Percentiles rank a stretch among this genome's conserved stretches.
phyloP scores from a whole-genome alignment of 2,113 vertebrate genomes.

The Sterna hirundo region DNA sequence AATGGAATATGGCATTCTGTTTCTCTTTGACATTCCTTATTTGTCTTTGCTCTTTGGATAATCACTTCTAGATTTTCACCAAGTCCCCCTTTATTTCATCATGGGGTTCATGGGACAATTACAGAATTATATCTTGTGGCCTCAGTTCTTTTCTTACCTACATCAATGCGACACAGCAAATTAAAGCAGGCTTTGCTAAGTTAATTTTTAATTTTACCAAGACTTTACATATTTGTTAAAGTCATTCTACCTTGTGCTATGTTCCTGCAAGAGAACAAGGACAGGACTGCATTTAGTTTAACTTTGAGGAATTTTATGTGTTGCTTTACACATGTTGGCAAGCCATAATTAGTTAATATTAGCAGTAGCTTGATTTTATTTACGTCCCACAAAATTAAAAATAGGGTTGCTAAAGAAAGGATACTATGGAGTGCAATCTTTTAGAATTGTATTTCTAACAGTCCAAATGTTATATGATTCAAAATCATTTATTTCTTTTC shows the following conservation, averaged over 20 bases:
- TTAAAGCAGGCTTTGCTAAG: not conserved
- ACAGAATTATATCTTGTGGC: not conserved
- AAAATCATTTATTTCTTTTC: not conserved
- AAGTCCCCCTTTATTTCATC: not conserved
- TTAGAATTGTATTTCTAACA: not conserved
- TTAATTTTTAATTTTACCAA: not conserved
- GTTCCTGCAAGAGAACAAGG: not conserved
- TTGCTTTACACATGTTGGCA: not conserved
- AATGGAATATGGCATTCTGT: rapidly evolving
- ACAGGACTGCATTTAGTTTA: not conserved
- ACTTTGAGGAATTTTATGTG: not conserved
- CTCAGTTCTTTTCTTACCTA: not conserved
- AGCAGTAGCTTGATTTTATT: not conserved
- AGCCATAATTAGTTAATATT: not conserved
- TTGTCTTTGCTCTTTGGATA: not conserved
- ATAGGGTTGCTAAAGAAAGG: not conserved
- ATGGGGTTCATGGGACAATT: not conserved
- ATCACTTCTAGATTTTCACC: not conserved
- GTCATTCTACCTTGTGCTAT: not conserved
- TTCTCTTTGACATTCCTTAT: not conserved
- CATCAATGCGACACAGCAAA: not conserved
- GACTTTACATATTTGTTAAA: not conserved
- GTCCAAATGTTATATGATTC: not conserved
- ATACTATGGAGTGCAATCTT: not conserved
- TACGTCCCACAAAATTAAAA: not conserved